Evolutionary conservation across 2,888 invertebrate genomes (phyloP), one percentile per base, ranked within the genome.

Genomic region (Lasioglossum vierecki): DNA sequence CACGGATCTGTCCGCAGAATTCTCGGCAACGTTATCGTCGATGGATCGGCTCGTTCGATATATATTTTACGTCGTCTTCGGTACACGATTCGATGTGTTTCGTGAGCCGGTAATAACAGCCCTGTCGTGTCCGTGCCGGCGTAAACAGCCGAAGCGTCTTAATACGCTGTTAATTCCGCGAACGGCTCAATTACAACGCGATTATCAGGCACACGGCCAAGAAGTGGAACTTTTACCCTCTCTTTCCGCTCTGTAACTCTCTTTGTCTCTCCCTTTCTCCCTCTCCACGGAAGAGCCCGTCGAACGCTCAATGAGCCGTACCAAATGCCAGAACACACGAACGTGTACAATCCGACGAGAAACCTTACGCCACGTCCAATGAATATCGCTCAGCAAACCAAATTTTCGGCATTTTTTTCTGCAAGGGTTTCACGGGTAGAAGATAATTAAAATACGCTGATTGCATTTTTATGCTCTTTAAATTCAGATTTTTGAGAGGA

Each of bases 291-390:
- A 18, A 53, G 72, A 53, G 63, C 75, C 53, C 49, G 63, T 84
- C 60, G 66, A 72, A 73, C 57, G 57, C 11, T 39, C 79, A 76
- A 83, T 73, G 84, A 79, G 79, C 79, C 83, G 84, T 60, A 71
- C 75, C 30, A 53, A 82, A 82, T 71, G 82, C 57, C 70, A 49
- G 80, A 82, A 73, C 13, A 49, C 9, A 71, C 46, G 49, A 66
- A 26, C 74, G 71, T 53, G 77, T 41, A 83, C 77, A 71, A 75
- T 78, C 84, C 44, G 41, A 8, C 41, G 26, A 39, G 66, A 63
- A 82, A 82, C 63, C 82, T 79, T 39, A 82, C 78, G 68, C 57
- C 81, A 57, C 71, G 72, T 82, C 72, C 72, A 71, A 41, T 26
- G 78, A 71, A 75, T 57, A 75, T 70, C 70, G 60, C 6, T 15